Conservation (phyloP, 2,113 vertebrate species). For the Catharus minimus region DNA sequence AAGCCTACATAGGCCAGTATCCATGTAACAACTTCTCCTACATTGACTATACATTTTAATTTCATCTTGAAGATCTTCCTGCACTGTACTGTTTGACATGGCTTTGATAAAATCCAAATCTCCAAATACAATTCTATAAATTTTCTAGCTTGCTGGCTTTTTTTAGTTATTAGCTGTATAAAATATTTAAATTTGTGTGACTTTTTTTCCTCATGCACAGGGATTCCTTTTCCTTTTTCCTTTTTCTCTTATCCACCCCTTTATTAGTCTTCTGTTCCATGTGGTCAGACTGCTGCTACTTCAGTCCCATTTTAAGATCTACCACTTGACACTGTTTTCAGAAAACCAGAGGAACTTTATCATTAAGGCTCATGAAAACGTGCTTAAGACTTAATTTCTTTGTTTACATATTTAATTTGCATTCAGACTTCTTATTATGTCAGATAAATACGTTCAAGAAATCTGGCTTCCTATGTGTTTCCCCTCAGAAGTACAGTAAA, state of each 20-base stretch:
- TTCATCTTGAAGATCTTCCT: background rate
- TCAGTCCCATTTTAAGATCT: conserved; percentile 9
- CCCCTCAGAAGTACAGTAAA: background rate
- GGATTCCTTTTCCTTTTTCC: background rate
- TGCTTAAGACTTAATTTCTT: background rate
- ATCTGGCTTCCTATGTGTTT: conserved; percentile 21
- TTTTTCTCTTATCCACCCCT: background rate
- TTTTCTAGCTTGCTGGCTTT: background rate
- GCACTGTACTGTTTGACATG: background rate
- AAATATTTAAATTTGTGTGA: conserved; percentile 20
- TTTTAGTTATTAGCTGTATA: background rate
- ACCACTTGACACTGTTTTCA: background rate
- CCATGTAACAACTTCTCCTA: background rate
- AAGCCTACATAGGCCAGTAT: background rate
- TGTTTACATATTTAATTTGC: conserved; percentile 39
- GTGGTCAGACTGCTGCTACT: background rate
- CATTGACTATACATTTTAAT: conserved; percentile 7
- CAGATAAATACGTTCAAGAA: conserved; percentile 51
- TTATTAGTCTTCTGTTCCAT: background rate
- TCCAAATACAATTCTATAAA: conserved; percentile 23
- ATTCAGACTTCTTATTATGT: conserved; percentile 40
- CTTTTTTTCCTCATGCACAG: background rate
- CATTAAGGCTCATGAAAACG: background rate
- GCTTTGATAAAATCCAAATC: background rate
- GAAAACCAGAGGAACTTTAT: background rate